Evolutionary conservation across 1,140 invertebrate species (phyloP).

Genomic region (Solen grandis): DNA sequence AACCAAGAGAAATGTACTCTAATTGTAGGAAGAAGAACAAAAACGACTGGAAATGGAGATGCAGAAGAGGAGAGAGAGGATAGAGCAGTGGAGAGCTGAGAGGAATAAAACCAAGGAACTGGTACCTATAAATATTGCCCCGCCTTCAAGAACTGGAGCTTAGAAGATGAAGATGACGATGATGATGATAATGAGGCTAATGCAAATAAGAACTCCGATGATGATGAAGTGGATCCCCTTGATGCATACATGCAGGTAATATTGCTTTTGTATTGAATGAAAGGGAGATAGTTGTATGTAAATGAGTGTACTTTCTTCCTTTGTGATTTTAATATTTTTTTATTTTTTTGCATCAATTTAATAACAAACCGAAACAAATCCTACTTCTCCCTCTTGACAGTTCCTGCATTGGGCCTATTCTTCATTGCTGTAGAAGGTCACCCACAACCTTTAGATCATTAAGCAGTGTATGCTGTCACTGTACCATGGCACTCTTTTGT

Average conservation of each 20-base stretch:
- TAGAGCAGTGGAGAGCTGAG: slow-evolving; percentile 95
- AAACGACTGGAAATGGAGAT: slow-evolving; percentile 94
- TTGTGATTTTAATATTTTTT: no score
- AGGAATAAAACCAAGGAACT: slow-evolving; percentile 85
- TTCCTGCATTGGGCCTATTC: no score
- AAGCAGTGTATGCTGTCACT: no score
- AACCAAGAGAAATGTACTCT: no score
- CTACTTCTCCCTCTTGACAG: no score
- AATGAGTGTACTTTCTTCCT: no score
- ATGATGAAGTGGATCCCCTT: slow-evolving; percentile 94
- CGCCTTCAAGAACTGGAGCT: slow-evolving; percentile 89
- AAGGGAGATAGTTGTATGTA: no score
- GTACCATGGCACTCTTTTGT: no score
- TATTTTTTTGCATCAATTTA: no score
- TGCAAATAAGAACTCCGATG: slow-evolving; percentile 68
- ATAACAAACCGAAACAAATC: no score
- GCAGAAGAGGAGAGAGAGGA: slow-evolving; percentile 96
- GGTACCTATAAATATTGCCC: slow-evolving; percentile 72
- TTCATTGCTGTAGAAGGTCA: no score
- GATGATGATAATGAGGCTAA: slow-evolving; percentile 72
- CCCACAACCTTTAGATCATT: no score
- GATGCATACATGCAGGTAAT: slow-evolving; percentile 97
- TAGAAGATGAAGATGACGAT: slow-evolving; percentile 83
- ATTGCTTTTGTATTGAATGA: slow-evolving; percentile 7
- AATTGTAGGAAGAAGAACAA: slow-evolving; percentile 87